Evolutionary conservation across 2,113 vertebrate genomes (phyloP), one percentile per base, ranked within the genome.

Genomic region (Noturus placidus): DNA sequence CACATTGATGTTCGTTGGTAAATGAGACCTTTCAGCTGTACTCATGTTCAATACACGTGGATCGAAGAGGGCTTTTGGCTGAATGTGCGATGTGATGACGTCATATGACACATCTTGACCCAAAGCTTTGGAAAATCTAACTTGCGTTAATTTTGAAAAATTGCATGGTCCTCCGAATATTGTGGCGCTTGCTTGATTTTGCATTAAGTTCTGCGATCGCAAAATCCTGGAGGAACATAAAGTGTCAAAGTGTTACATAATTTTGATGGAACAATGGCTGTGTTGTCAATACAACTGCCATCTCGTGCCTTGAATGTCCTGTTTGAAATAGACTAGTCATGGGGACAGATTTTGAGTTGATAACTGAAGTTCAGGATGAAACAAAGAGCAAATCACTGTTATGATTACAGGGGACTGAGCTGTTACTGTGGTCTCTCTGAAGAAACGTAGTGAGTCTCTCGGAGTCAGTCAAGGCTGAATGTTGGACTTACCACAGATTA

Each of bases 401-500:
- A 78, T 63, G 72, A 76, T 65, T 78, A 65, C 82, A 78, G 61
- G 69, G 67, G 27, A 57, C 80, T 25, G 70, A 84, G 57, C 77
- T 84, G n/a, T 76, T 77, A 78, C 81, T 56, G 82, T 77, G 72
- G 81, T 67, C 57, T 83, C 56, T 82, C 87, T 77, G 87, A 92
- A 91, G 89, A 88, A 70, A 89, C 92, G 93, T 91, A 92, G 82
- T 15, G 74, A 84, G 91, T 91, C 65, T 87, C 0, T 65, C 67
- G 1, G 76, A 80, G 61, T 52, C 69, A 86, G 89, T 91, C 89
- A 83, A 90, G 91, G 89, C 91, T 27, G 70, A 88, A 87, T 50
- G 89, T 80, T 88, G 92, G 89, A 83, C 89, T 93, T 87, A 91
- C 92, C 91, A 91, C 87, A 90, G 91, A 90, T 90, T 67, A 92